A percentile compares a stretch with the other conserved stretches of the same genome.
These are phyloP conservation scores for Luperina testacea DNA, from an alignment of 2,888 invertebrate genomes.

Conservation along the genomic window DNA sequence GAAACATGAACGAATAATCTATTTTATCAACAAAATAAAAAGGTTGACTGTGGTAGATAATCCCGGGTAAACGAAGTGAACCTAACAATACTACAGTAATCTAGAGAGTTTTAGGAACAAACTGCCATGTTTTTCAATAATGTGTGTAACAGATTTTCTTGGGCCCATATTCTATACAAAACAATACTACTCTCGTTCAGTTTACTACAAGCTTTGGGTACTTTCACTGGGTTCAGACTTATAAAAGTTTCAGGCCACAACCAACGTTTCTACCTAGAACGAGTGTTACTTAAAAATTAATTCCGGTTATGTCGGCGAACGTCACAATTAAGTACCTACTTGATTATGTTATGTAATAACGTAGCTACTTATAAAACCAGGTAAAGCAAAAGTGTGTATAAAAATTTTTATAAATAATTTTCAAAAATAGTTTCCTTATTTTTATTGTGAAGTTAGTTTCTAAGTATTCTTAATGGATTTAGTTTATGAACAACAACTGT, in stretches of 20 bases:
- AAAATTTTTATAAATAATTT: too few relatives aligned
- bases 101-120: neutral
- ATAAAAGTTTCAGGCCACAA: slow-evolving; percentile 18
- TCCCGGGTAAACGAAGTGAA: neutral
- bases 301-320: neutral
- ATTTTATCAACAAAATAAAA: neutral
- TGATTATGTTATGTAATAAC: neutral
- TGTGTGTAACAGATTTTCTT: neutral
- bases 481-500: neutral
- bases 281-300: neutral
- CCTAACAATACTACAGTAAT: neutral
- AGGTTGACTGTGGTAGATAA: neutral
- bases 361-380: neutral
- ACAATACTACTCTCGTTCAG: neutral
- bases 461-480: neutral
- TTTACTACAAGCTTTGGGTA: neutral
- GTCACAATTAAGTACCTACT: neutral
- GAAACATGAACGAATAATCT: neutral
- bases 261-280: neutral
- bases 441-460: neutral
- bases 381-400: neutral
- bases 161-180: neutral
- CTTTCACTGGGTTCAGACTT: neutral
- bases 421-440: too few relatives aligned
- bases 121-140: neutral